Evolutionary conservation across 2,113 vertebrate species (phyloP).

Genomic region (Rhabdornis inornatus): DNA sequence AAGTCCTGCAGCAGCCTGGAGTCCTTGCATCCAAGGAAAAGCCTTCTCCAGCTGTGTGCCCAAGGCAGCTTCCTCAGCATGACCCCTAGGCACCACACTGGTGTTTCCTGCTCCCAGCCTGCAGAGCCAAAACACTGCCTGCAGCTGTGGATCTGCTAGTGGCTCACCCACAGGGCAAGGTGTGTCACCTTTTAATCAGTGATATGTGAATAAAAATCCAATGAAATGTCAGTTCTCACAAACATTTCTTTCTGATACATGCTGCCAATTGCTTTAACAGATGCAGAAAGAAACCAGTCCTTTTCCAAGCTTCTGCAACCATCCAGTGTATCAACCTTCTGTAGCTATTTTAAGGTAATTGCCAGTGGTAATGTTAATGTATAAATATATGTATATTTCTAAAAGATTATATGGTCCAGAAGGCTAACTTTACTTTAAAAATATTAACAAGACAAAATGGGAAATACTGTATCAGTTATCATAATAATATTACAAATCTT

Average conservation of each 20-base stretch:
- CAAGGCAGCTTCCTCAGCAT: not conserved
- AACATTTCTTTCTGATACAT: not conserved
- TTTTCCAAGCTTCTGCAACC: not conserved
- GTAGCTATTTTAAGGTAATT: not conserved
- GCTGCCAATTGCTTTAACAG: not conserved
- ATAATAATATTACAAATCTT: not conserved
- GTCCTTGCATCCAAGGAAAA: not conserved
- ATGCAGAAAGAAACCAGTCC: not conserved
- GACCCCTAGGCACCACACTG: not conserved
- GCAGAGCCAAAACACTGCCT: not conserved
- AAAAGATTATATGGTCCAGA: not conserved
- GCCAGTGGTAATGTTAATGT: not conserved
- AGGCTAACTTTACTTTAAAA: not conserved
- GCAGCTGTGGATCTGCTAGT: not conserved
- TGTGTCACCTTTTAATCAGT: not conserved
- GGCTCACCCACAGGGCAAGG: not conserved
- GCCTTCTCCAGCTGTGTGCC: not conserved
- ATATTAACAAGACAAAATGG: not conserved
- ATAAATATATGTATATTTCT: not conserved
- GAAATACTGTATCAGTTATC: not conserved
- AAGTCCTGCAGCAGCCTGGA: rapidly evolving
- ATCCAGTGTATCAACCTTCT: not conserved
- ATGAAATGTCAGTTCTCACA: not conserved
- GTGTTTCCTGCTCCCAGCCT: not conserved
- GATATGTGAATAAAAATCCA: not conserved